These are phyloP conservation scores for Syrmaticus mikado DNA, from an alignment of 2,113 vertebrate genomes.

Conservation along the genomic window DNA sequence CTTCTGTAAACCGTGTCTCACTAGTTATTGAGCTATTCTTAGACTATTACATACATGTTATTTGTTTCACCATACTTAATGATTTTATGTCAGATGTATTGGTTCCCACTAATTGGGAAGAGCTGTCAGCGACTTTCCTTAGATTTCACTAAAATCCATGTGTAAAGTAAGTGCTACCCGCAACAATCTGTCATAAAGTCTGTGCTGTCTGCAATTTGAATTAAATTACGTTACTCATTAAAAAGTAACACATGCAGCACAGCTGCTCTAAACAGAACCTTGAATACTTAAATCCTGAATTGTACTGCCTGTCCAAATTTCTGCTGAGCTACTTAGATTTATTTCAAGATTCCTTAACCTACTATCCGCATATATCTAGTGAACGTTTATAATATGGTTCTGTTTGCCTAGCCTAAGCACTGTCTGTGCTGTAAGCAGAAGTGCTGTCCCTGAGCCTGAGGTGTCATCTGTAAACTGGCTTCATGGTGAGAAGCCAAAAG, in stretches of 20 bases:
- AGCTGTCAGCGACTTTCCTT: background rate
- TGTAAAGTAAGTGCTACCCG: slow-evolving; percentile 30
- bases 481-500: background rate
- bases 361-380: background rate
- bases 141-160: background rate
- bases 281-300: background rate
- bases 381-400: background rate
- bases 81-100: background rate
- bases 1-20: background rate
- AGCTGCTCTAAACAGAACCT: background rate
- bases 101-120: background rate
- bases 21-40: background rate
- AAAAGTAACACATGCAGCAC: background rate
- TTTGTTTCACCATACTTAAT: background rate
- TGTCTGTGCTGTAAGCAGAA: background rate
- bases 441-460: background rate
- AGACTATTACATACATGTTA: background rate
- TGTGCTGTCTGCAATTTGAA: background rate
- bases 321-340: background rate
- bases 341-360: background rate
- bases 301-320: background rate
- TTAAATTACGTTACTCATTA: background rate
- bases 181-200: slow-evolving; percentile 21
- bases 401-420: background rate
- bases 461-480: background rate